Base-by-base conservation (phyloP, 1,140 invertebrate species). In the Hylyphantes graminicola region DNA sequence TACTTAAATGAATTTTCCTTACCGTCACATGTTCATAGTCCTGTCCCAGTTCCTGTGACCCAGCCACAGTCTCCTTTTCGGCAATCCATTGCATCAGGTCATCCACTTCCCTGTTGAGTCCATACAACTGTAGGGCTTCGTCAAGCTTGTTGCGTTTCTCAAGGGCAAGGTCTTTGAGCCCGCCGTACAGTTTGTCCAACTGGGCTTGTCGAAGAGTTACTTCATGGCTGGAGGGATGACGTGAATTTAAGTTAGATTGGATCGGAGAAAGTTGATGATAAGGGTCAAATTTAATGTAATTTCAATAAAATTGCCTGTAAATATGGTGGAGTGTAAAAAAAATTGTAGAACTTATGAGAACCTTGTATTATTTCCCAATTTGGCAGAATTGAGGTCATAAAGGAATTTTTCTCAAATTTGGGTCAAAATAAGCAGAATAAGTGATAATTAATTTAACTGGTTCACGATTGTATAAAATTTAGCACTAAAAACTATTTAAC, bases 41-140 rank as follows among this genome's bases (percentile, higher is more conserved):
- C 90, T 98, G 96, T 9, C 98, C 98, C 12, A 99, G 92, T 90
- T 99, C 98, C 89, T 99, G 97, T n/a, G 95, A 97, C 67, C 96
- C 95, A 85, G 98, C 98, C 12, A 99, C 96, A 11, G 99, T 92
- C 91, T 99, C 97, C 85, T 97, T 92, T 90, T 99, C 98, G 0
- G 96, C 95, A 84, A 99, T 99, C 98, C 98, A 99, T 90, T 99
- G 97, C 89, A 99, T 96, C 54, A 99, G 91, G 90, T 99, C 98
- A 88, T 98, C 97, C 9, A 99, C 98, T 91, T 99, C 98, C 61
- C 98, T 92, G 85, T 96, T 97, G 72, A 99, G 91, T 91, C 96
- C 96, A 91, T 98, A 99, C 79, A 99, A 90, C 87, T 98, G 95
- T 51, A 99, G 91, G 0, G 97, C 97, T 91, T 99, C 97, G 87